These are phyloP conservation scores for Leucopternis melanops DNA, from an alignment of 2,113 vertebrate species.

Conservation along the genomic window DNA sequence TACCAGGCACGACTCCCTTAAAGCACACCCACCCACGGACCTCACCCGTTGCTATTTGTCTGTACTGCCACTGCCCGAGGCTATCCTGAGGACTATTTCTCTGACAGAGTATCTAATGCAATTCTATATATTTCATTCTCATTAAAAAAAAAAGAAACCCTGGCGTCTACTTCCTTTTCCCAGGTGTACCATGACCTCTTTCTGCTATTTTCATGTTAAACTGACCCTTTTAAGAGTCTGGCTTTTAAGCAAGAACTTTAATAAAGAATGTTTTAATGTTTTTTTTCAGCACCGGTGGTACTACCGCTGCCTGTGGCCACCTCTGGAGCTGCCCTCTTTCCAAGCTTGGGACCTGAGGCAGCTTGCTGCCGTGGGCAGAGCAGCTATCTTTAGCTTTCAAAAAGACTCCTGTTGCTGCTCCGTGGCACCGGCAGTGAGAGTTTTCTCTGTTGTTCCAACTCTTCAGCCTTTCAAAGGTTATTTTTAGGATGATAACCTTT, in stretches of 20 bases:
- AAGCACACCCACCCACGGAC: not conserved
- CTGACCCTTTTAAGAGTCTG: not conserved
- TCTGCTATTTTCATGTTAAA: not conserved
- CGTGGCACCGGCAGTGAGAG: not conserved
- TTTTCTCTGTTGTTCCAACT: not conserved
- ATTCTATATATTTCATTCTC: not conserved
- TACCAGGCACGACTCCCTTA: not conserved
- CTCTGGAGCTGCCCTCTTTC: not conserved
- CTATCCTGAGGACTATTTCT: not conserved
- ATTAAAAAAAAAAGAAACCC: not conserved
- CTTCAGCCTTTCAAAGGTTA: not conserved
- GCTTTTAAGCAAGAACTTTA: not conserved
- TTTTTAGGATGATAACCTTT: conserved; percentile 23
- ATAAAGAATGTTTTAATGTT: not conserved
- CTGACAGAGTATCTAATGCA: not conserved
- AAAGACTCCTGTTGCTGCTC: not conserved
- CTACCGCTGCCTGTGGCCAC: not conserved
- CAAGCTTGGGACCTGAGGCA: not conserved
- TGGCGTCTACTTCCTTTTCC: not conserved
- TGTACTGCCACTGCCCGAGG: not conserved
- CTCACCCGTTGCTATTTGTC: not conserved
- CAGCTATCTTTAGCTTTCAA: not conserved
- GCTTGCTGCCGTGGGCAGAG: not conserved
- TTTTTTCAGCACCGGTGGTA: not conserved
- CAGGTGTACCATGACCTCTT: not conserved